phyloP scores from a whole-genome alignment of 2,888 invertebrate species.

The Melieria crassipennis region DNA sequence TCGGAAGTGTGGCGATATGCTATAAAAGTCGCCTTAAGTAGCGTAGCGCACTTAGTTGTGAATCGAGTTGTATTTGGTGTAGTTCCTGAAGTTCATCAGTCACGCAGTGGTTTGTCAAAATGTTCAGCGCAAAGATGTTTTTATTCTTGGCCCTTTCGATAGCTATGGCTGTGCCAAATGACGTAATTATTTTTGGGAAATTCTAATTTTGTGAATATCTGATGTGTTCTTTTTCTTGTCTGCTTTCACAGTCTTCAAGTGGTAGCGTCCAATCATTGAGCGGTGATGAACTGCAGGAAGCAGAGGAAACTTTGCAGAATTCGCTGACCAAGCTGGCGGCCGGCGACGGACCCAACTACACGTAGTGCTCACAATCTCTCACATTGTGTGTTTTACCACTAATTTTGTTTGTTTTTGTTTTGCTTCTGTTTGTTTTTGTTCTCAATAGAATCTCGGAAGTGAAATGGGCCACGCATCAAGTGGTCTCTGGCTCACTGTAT shows the following conservation, averaged over 20 bases:
- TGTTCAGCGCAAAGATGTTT: conserved; percentile 27
- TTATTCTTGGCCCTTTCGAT: conserved; percentile 22
- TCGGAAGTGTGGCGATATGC: too few species aligned
- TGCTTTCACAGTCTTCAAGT: background rate
- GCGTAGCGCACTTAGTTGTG: too few species aligned
- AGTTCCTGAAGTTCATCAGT: too few species aligned
- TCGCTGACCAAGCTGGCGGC: conserved; percentile 41
- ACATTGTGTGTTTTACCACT: background rate
- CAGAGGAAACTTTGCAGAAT: conserved; percentile 35
- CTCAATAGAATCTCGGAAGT: conserved; percentile 36
- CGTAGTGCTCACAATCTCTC: conserved; percentile 29
- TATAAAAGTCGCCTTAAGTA: too few species aligned
- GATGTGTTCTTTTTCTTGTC: background rate
- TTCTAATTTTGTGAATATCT: background rate
- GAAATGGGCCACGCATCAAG: conserved; percentile 45
- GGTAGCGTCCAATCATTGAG: conserved; percentile 33
- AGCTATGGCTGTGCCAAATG: conserved; percentile 28
- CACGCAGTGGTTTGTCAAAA: background rate
- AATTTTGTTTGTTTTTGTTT: background rate
- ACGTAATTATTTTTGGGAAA: conserved; percentile 32
- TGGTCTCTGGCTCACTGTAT: conserved; percentile 45
- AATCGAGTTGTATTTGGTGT: too few species aligned
- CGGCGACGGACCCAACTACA: conserved; percentile 44
- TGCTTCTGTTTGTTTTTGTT: background rate
- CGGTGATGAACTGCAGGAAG: conserved; percentile 38